Evolutionary conservation across 2,797 vertebrate species (phyloP), one percentile per base, ranked within the genome.

Genomic region (Aulostomus chinensis): DNA sequence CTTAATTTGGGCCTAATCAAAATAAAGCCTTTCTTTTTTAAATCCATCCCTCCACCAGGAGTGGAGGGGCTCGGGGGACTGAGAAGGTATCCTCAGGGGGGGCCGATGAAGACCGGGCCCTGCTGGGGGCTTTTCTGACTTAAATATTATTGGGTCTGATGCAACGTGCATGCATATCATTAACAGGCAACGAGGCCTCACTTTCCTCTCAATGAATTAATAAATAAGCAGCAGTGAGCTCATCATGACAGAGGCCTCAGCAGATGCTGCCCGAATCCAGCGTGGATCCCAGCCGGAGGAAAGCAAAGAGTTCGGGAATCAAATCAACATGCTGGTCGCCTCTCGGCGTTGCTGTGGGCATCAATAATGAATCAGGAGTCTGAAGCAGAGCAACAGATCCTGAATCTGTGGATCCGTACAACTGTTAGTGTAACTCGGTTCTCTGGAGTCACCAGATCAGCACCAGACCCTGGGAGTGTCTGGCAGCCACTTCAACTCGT

Each of bases 1-100:
- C 76, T 83, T 82, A 73, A 86, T 85, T 86, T 83, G 74, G 47
- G 69, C 50, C 65, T 77, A 58, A 87, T 86, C 72, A 81, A 83
- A 90, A 85, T 69, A 80, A 80, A 76, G 14, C 43, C 22, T 7
- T 12, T 52, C 67, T 55, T 66, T 61, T 72, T 63, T 68, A 50
- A 79, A 59, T 43, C 34, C 46, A 50, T 41, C 56, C 67, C 34
- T 60, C 46, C 52, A 60, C 31, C 49, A 13, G 26, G 36, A 16
- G 15, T 5, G 55, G 16, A 4, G 35, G 24, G 26, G 40, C 24
- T 52, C 9, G 0, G 65, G 63, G 55, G 73, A 53, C 29, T 43
- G 14, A 60, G 47, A 66, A 60, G 41, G 37, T 34, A 42, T 43
- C n/a, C 1, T 28, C 31, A 14, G 54, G 3, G 33, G 26, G 53